Evolutionary conservation across 35 echinoderm and acorn worm genomes (phyloP).

Genomic region (Apostichopus japonicus): DNA sequence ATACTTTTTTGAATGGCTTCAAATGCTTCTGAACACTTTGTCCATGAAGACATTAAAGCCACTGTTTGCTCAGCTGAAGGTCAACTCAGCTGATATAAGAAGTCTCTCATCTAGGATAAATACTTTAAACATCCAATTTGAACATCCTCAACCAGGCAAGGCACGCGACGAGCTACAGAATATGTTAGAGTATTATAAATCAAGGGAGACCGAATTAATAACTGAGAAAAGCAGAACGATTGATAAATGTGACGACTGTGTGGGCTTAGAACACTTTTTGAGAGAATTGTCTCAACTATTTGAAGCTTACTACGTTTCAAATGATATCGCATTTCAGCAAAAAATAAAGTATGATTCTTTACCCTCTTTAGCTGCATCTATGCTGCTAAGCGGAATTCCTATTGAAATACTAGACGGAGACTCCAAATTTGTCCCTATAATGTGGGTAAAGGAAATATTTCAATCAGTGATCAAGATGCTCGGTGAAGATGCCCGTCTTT

Average conservation of each 20-base stretch:
- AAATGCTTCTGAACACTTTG: not conserved
- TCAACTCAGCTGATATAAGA: not conserved
- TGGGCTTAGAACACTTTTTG: conserved; percentile 40
- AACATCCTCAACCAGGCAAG: not conserved
- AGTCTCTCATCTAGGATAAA: not conserved
- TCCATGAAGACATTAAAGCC: not conserved
- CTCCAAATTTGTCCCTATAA: conserved; percentile 24
- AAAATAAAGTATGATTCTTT: not conserved
- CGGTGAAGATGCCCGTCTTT: not conserved
- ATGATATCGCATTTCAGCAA: not conserved
- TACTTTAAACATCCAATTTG: not conserved
- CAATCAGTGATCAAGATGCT: not conserved
- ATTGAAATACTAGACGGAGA: conserved; percentile 54
- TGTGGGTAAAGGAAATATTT: conserved; percentile 9
- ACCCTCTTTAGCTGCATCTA: not conserved
- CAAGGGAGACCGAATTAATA: not conserved
- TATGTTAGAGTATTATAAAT: not conserved
- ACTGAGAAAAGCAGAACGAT: not conserved
- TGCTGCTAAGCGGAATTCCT: conserved; percentile 29
- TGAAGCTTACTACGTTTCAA: not conserved
- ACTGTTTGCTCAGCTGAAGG: not conserved
- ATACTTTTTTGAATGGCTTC: not conserved
- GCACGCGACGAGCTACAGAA: not conserved
- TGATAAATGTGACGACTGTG: not conserved
- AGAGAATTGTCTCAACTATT: conserved; percentile 32